Evolutionary conservation across 2,113 vertebrate species (phyloP).

Genomic region (Propithecus coquereli): DNA sequence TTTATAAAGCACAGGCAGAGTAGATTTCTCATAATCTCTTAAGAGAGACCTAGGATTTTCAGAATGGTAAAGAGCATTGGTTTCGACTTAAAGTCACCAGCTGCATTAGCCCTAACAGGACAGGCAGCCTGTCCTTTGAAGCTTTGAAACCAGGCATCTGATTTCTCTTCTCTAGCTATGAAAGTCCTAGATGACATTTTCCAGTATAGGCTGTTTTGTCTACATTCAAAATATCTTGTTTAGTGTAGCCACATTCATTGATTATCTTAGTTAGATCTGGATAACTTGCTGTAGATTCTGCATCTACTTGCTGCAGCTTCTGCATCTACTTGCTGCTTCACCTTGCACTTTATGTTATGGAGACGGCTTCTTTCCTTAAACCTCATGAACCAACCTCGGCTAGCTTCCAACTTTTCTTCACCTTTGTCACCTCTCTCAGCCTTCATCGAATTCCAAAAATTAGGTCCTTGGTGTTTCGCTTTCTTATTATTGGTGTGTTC

Average conservation of each 20-base stretch:
- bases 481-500: neutral
- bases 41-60: neutral
- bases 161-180: neutral
- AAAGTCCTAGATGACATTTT: neutral
- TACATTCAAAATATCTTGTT: neutral
- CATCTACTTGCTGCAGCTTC: neutral
- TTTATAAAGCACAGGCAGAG: neutral
- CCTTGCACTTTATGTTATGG: neutral
- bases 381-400: neutral
- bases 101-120: neutral
- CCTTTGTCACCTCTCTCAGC: neutral
- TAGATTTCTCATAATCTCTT: neutral
- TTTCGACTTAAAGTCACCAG: neutral
- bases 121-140: neutral
- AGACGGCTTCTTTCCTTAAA: neutral
- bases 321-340: neutral
- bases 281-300: neutral
- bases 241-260: neutral
- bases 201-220: neutral
- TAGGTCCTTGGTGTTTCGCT: neutral
- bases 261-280: neutral
- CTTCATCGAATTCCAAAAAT: neutral
- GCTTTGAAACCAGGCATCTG: neutral
- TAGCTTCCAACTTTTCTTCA: neutral
- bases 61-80: neutral